A percentile compares a stretch with the other conserved stretches of the same genome.
Evolutionary conservation across 2,797 vertebrate genomes (phyloP).

Genomic region (Sciurus vulgaris): DNA sequence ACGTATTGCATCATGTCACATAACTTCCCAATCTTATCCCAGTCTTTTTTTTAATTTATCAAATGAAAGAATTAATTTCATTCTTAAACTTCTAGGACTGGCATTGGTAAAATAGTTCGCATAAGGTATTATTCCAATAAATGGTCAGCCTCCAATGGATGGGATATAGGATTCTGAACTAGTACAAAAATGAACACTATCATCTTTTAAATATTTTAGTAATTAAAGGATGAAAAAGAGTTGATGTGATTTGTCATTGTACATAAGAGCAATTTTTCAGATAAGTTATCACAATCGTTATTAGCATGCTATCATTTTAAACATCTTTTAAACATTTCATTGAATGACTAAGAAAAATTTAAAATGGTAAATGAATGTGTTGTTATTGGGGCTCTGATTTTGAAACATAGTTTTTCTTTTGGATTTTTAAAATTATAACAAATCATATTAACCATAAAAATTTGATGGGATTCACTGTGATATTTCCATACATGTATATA

Average conservation of each 20-base stretch:
- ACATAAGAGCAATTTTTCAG: neutral
- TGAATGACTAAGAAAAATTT: constrained; percentile 8
- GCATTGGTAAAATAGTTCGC: neutral
- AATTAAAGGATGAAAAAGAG: neutral
- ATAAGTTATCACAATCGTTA: neutral
- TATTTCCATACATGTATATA: neutral
- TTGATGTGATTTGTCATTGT: neutral
- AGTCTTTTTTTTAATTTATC: neutral
- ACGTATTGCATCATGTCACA: neutral
- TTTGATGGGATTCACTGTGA: neutral
- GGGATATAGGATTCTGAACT: neutral
- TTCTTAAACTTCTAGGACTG: neutral
- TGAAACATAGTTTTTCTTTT: neutral
- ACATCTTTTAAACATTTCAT: constrained; percentile 1
- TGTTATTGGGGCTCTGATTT: neutral
- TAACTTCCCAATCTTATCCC: neutral
- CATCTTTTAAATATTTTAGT: neutral
- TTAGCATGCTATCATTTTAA: neutral
- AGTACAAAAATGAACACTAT: neutral
- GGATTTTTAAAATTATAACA: neutral
- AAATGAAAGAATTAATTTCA: neutral
- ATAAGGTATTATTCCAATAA: neutral
- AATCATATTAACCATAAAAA: neutral
- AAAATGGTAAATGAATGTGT: neutral
- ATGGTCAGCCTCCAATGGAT: neutral